These are phyloP conservation scores for Hylomyscus alleni DNA, from an alignment of 2,797 vertebrate species.

Conservation along the genomic window DNA sequence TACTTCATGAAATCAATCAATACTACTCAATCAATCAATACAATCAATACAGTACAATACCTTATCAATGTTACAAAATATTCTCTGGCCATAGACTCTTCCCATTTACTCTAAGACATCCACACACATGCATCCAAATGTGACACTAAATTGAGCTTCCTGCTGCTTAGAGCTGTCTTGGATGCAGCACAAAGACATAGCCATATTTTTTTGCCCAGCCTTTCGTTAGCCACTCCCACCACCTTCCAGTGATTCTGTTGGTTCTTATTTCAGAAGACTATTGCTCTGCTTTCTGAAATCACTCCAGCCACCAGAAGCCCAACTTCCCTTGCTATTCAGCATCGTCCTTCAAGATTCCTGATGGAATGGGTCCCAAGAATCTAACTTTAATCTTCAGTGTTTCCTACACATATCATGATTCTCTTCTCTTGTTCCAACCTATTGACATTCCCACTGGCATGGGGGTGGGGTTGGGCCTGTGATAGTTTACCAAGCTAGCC, in stretches of 20 bases:
- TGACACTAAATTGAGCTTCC: neutral
- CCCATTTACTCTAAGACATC: slow-evolving; percentile 30
- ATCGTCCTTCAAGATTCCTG: too few species aligned
- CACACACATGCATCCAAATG: neutral
- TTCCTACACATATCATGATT: neutral
- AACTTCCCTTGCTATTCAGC: neutral
- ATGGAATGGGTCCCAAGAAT: neutral
- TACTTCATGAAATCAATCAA: neutral
- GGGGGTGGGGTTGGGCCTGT: neutral
- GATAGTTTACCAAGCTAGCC: neutral
- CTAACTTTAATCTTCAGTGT: neutral
- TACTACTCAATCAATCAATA: neutral
- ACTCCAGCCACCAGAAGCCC: accelerated
- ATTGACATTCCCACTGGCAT: neutral
- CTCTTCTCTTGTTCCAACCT: neutral
- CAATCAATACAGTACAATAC: neutral
- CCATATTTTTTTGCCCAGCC: neutral
- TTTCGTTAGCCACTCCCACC: neutral
- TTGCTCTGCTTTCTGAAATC: neutral
- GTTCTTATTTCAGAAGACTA: neutral
- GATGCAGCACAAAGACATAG: neutral
- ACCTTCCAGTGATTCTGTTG: too few species aligned
- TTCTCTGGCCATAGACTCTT: neutral
- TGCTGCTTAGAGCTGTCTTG: neutral
- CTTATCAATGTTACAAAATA: slow-evolving; percentile 65